A percentile compares a stretch with the other conserved stretches of the same genome.
Conservation (phyloP, 2,113 vertebrate species). For the Rhinolophus sinicus region DNA sequence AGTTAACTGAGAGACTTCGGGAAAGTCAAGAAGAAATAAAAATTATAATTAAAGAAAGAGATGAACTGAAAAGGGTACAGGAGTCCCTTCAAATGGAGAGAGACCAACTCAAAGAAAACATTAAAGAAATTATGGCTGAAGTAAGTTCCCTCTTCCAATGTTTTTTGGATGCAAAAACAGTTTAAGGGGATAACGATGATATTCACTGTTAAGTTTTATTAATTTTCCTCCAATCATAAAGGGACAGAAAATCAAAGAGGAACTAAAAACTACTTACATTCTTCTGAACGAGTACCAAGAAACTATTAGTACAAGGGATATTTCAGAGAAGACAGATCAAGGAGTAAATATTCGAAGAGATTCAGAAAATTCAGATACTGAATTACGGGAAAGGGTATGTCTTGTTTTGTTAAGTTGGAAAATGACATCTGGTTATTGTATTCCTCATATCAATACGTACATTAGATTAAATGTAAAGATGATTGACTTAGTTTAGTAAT, state of each 20-base stretch:
- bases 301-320: background rate
- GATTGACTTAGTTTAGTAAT: background rate
- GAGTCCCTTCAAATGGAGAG: constrained; percentile 54
- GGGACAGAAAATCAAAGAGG: constrained; percentile 25
- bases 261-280: background rate
- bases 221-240: background rate
- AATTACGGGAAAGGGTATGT: background rate
- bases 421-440: background rate
- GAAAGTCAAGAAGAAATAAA: constrained; percentile 59
- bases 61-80: constrained; percentile 51
- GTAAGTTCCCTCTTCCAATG: constrained; percentile 49
- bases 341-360: background rate
- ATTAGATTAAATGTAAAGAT: background rate
- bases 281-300: background rate
- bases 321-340: background rate
- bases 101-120: constrained; percentile 59
- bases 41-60: constrained; percentile 60
- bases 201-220: background rate
- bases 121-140: constrained; percentile 49
- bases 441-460: background rate
- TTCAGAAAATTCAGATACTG: background rate
- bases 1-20: constrained; percentile 26
- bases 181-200: background rate
- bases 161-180: background rate
- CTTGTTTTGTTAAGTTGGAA: background rate